A percentile compares a stretch with the other conserved stretches of the same genome.
These are phyloP conservation scores for Lates calcarifer DNA, from an alignment of 2,113 vertebrate genomes.

Conservation along the genomic window DNA sequence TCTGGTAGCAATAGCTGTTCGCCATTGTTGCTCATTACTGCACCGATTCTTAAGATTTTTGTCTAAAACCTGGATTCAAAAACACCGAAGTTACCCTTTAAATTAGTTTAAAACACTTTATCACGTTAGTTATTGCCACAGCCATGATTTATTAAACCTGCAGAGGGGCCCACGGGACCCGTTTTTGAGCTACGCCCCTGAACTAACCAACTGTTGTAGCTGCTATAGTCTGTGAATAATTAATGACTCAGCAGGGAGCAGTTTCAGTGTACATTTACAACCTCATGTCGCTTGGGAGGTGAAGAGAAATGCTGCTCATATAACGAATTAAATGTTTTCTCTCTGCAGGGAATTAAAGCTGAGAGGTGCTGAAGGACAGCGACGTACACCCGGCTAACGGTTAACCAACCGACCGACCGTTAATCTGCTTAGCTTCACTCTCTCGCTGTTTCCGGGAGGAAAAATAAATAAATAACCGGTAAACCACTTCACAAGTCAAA, in stretches of 20 bases:
- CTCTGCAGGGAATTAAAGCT: background rate
- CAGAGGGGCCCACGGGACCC: too few species aligned
- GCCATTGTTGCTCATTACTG: too few species aligned
- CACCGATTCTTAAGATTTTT: too few species aligned
- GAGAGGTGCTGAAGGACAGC: constrained; percentile 63
- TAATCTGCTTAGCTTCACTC: constrained; percentile 39
- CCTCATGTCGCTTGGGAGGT: too few species aligned
- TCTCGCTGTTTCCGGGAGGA: background rate
- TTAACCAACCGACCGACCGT: constrained; percentile 12
- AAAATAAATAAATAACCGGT: background rate
- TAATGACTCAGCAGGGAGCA: constrained; percentile 2
- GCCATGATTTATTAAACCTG: too few species aligned
- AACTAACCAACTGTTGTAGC: background rate
- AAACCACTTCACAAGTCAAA: background rate
- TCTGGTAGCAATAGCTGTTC: too few species aligned
- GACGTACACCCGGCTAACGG: constrained; percentile 13
- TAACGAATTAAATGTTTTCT: background rate
- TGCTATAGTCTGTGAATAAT: constrained; percentile 17
- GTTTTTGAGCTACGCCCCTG: background rate
- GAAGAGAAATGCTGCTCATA: too few species aligned
- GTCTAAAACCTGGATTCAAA: too few species aligned
- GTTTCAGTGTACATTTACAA: background rate
- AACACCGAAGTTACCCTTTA: too few species aligned
- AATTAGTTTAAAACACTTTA: too few species aligned
- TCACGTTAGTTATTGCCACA: background rate